phyloP scores from a whole-genome alignment of 92 coral and sea anemone species.

The Epizoanthus stellaris region DNA sequence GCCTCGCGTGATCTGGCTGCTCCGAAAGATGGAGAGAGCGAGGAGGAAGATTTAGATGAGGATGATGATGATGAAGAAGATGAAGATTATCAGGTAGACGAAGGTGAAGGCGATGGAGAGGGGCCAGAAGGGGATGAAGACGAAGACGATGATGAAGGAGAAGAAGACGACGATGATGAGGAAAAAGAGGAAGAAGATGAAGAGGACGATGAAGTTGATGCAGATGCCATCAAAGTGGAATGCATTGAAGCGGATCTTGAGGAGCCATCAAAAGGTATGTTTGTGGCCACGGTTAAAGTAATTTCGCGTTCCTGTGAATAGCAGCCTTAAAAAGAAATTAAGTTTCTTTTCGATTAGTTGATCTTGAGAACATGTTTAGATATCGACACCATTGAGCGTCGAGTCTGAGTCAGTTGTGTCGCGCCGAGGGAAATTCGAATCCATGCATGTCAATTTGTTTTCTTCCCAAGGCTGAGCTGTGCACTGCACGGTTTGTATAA shows the following conservation, averaged over 20 bases:
- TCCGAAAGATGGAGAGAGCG: slow-evolving; percentile 70
- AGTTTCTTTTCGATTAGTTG: slow-evolving; percentile 11
- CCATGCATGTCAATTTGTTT: background rate
- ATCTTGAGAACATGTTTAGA: background rate
- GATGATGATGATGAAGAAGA: slow-evolving; percentile 82
- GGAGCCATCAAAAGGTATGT: slow-evolving; percentile 57
- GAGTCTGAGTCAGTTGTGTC: slow-evolving; percentile 17
- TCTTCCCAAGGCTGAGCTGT: background rate
- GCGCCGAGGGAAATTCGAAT: slow-evolving; percentile 52
- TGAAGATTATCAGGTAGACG: slow-evolving; percentile 75
- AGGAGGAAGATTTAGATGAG: slow-evolving; percentile 58
- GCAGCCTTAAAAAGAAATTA: background rate
- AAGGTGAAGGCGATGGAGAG: slow-evolving; percentile 81
- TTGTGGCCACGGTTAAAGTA: background rate
- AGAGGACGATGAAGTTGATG: slow-evolving; percentile 78
- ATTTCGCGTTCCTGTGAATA: background rate
- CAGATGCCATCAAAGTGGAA: slow-evolving; percentile 70
- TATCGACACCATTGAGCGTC: background rate
- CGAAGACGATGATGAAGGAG: slow-evolving; percentile 73
- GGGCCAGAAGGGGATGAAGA: slow-evolving; percentile 74
- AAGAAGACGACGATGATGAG: slow-evolving; percentile 59
- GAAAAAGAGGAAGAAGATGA: slow-evolving; percentile 54
- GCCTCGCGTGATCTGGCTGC: slow-evolving; percentile 88
- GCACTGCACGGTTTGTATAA: background rate
- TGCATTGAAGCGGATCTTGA: slow-evolving; percentile 57